Evolutionary conservation across 2,113 vertebrate species (phyloP).

Genomic region (Neofelis nebulosa): DNA sequence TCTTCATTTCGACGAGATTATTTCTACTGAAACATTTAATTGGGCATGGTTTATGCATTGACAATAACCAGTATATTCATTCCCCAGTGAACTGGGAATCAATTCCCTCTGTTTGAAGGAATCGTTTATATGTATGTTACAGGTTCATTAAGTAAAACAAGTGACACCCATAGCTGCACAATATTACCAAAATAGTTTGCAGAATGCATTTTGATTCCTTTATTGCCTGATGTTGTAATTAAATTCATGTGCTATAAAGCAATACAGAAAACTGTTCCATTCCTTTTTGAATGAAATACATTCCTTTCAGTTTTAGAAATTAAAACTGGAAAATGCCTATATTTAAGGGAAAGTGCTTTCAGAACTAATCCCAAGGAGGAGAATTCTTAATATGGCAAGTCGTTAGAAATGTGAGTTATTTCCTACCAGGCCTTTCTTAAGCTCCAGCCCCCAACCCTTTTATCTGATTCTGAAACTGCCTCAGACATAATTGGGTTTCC

Average conservation of each 20-base stretch:
- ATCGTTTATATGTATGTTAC: slow-evolving; percentile 23
- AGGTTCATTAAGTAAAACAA: slow-evolving; percentile 62
- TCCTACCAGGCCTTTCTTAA: neutral
- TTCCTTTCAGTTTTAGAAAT: slow-evolving; percentile 60
- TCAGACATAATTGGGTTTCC: slow-evolving; percentile 65
- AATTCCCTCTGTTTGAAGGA: slow-evolving; percentile 16
- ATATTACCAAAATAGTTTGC: slow-evolving; percentile 16
- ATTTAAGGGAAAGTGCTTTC: slow-evolving; percentile 51
- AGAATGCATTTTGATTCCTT: neutral
- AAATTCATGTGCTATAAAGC: slow-evolving; percentile 55
- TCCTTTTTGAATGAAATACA: slow-evolving; percentile 52
- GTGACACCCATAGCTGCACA: neutral
- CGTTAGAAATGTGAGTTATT: neutral
- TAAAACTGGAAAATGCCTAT: slow-evolving; percentile 46
- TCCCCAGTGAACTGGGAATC: slow-evolving; percentile 20
- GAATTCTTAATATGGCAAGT: slow-evolving; percentile 18
- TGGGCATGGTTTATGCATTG: neutral
- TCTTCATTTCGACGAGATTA: slow-evolving; percentile 40
- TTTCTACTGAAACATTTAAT: slow-evolving; percentile 57
- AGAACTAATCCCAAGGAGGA: slow-evolving; percentile 38
- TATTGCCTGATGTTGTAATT: slow-evolving; percentile 30
- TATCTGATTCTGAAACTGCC: slow-evolving; percentile 63
- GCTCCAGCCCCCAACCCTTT: slow-evolving; percentile 40
- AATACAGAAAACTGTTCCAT: slow-evolving; percentile 37
- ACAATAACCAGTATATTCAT: slow-evolving; percentile 51